phyloP scores from a whole-genome alignment of 2,888 invertebrate genomes.

The Drosophila falleni region DNA sequence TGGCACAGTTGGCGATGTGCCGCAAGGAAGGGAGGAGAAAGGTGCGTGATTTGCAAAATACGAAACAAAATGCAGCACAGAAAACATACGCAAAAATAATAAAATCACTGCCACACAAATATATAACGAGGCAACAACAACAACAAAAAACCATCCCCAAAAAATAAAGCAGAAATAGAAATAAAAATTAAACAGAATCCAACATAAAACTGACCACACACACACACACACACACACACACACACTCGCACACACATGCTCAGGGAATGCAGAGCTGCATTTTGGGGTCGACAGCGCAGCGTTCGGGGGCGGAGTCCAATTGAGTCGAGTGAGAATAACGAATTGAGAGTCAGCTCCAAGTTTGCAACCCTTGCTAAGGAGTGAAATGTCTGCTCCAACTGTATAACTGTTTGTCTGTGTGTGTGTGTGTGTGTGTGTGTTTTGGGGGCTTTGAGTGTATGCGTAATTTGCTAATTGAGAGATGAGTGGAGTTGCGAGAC shows the following conservation, averaged over 20 bases:
- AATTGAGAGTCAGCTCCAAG: slow-evolving; percentile 50
- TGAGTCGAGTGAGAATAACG: slow-evolving; percentile 55
- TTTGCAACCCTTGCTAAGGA: slow-evolving; percentile 52
- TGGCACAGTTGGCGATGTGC: slow-evolving; percentile 31
- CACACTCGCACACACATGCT: slow-evolving; percentile 3
- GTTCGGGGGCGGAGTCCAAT: slow-evolving; percentile 67
- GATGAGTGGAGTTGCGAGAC: slow-evolving; percentile 36
- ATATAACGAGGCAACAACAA: slow-evolving; percentile 47
- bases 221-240: slow-evolving; percentile 33
- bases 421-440: slow-evolving; percentile 30
- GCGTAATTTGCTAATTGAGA: slow-evolving; percentile 80
- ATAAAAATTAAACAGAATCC: slow-evolving; percentile 20
- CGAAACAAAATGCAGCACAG: slow-evolving; percentile 46
- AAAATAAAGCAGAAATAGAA: slow-evolving; percentile 17
- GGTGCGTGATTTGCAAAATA: slow-evolving; percentile 56
- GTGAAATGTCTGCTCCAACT: slow-evolving; percentile 26
- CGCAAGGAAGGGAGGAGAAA: not conserved
- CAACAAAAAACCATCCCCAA: slow-evolving; percentile 37
- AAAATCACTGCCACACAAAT: slow-evolving; percentile 70
- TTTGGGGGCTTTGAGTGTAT: slow-evolving; percentile 20
- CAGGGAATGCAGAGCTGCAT: slow-evolving; percentile 19
- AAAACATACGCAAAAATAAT: slow-evolving; percentile 62
- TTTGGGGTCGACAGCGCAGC: slow-evolving; percentile 30
- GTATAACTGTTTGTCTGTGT: slow-evolving; percentile 10
- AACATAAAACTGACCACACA: slow-evolving; percentile 51